A percentile compares a stretch with the other conserved stretches of the same genome.
These are phyloP conservation scores for Burhinus oedicnemus DNA, from an alignment of 2,113 vertebrate species.

Conservation along the genomic window DNA sequence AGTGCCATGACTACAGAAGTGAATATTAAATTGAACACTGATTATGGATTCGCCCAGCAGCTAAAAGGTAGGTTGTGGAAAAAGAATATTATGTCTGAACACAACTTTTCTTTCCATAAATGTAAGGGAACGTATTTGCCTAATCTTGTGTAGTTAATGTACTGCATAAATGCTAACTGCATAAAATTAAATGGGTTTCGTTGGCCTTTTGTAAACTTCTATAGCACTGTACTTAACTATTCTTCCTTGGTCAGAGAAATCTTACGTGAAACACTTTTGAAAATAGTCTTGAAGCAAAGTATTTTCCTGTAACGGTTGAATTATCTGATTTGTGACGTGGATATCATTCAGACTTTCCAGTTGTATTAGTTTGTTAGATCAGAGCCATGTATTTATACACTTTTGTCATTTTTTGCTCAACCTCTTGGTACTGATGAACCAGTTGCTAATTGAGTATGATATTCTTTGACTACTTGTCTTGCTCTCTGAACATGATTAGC, in stretches of 20 bases:
- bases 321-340: slow-evolving; percentile 43
- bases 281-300: slow-evolving; percentile 16
- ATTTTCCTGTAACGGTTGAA: slow-evolving; percentile 27
- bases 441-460: slow-evolving; percentile 26
- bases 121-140: background rate
- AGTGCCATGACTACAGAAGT: background rate
- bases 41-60: slow-evolving; percentile 26
- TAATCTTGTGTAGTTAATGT: background rate
- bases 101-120: background rate
- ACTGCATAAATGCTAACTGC: slow-evolving; percentile 16
- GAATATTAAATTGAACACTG: slow-evolving; percentile 29
- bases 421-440: slow-evolving; percentile 35
- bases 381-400: slow-evolving; percentile 30
- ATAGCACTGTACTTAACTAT: slow-evolving; percentile 20
- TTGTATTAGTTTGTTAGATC: slow-evolving; percentile 44
- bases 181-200: background rate
- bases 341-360: slow-evolving; percentile 49
- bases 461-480: slow-evolving; percentile 26
- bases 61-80: background rate
- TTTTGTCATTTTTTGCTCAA: slow-evolving; percentile 37
- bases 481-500: slow-evolving; percentile 28
- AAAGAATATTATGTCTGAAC: background rate
- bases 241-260: slow-evolving; percentile 47
- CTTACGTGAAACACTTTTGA: background rate
- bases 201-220: slow-evolving; percentile 31